phyloP scores from a whole-genome alignment of 1,140 invertebrate genomes.

The Parasteatoda tepidariorum region DNA sequence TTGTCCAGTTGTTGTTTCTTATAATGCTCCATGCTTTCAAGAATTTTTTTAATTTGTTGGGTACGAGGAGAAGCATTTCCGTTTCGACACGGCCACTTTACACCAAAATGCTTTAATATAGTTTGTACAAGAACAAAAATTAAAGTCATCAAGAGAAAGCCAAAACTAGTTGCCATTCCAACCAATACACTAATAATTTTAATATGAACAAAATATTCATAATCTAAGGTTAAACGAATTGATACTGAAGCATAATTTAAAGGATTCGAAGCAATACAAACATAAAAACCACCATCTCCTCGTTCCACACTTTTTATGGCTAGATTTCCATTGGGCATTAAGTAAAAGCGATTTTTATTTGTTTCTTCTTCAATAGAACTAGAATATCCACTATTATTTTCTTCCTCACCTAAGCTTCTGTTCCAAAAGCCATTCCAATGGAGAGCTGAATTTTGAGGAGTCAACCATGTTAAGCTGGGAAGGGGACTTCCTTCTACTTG shows the following conservation, averaged over 20 bases:
- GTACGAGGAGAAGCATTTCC: slow-evolving; percentile 78
- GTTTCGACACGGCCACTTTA: slow-evolving; percentile 73
- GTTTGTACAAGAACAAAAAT: slow-evolving; percentile 77
- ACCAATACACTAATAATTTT: slow-evolving; percentile 85
- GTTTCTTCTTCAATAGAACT: background rate
- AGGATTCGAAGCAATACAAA: slow-evolving; percentile 86
- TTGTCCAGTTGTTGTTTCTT: slow-evolving; percentile 86
- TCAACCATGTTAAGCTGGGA: slow-evolving; percentile 88
- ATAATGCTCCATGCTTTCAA: slow-evolving; percentile 91
- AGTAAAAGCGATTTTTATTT: slow-evolving; percentile 61
- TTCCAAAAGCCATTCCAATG: slow-evolving; percentile 77
- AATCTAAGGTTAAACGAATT: slow-evolving; percentile 78
- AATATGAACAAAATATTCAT: slow-evolving; percentile 82
- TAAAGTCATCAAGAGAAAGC: slow-evolving; percentile 83
- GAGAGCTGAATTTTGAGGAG: slow-evolving; percentile 75
- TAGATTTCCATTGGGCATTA: slow-evolving; percentile 78
- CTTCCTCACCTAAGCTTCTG: background rate
- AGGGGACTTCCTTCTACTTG: slow-evolving; percentile 80
- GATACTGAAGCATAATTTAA: slow-evolving; percentile 75
- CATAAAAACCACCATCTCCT: slow-evolving; percentile 87
- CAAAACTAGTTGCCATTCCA: slow-evolving; percentile 80
- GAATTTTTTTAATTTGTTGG: slow-evolving; percentile 78
- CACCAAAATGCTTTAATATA: slow-evolving; percentile 72
- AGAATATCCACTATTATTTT: background rate
- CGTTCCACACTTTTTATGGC: slow-evolving; percentile 76